phyloP scores from a whole-genome alignment of 2,888 invertebrate genomes.

The Cantharis lateralis region DNA sequence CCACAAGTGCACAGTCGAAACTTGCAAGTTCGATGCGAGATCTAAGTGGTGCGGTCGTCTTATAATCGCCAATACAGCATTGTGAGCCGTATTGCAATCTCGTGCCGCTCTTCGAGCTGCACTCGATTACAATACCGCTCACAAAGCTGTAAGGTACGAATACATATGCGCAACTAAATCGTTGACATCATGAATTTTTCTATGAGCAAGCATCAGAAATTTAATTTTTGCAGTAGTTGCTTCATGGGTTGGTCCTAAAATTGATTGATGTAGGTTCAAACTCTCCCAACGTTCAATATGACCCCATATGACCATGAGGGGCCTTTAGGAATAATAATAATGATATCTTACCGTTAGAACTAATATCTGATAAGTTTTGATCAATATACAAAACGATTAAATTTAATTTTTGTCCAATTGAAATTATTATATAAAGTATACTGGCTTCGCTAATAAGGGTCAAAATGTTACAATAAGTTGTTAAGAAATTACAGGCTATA shows the following conservation, averaged over 20 bases:
- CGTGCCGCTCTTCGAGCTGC: too few species aligned
- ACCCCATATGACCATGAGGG: too few species aligned
- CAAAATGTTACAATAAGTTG: not conserved
- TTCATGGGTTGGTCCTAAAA: not conserved
- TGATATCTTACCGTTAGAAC: not conserved
- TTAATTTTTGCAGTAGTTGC: not conserved
- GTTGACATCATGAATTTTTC: not conserved
- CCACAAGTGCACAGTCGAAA: too few species aligned
- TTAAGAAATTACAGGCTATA: not conserved
- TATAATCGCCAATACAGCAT: too few species aligned
- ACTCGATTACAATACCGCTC: too few species aligned
- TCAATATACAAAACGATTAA: not conserved
- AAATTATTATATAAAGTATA: not conserved
- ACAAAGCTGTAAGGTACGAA: too few species aligned
- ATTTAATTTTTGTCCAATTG: not conserved
- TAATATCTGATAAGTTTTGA: not conserved
- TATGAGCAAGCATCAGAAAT: not conserved
- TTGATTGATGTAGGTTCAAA: too few species aligned
- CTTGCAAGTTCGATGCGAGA: too few species aligned
- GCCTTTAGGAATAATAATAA: too few species aligned
- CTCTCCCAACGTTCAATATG: too few species aligned
- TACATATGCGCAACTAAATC: not conserved
- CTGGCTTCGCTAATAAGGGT: not conserved
- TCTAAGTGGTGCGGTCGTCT: too few species aligned
- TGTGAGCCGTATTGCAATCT: too few species aligned